Percentiles rank a stretch among this genome's conserved stretches.
phyloP scores from a whole-genome alignment of 2,113 vertebrate species.

The Hydrolagus affinis region DNA sequence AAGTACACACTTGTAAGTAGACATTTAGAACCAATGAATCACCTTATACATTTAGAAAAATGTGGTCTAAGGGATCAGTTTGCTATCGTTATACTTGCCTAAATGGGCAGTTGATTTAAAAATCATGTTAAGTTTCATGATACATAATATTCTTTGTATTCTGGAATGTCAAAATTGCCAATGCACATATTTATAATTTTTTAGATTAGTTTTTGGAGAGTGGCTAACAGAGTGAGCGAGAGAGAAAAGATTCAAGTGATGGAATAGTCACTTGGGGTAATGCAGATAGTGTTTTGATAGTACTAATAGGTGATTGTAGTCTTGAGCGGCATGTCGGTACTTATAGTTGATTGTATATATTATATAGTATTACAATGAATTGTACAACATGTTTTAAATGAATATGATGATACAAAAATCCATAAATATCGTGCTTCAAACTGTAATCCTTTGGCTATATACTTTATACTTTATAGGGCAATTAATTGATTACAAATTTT shows the following conservation, averaged over 20 bases:
- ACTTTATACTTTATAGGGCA: constrained; percentile 19
- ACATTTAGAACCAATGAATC: background rate
- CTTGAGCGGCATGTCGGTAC: background rate
- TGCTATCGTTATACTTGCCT: too few species aligned
- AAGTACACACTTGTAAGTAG: background rate
- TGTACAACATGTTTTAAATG: constrained; percentile 5
- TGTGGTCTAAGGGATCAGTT: background rate
- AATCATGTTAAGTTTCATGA: background rate
- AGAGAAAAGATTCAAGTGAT: background rate
- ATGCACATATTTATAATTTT: background rate
- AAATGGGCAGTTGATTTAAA: too few species aligned
- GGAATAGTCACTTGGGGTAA: background rate
- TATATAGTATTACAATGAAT: background rate
- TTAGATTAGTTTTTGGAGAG: background rate
- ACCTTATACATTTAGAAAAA: background rate
- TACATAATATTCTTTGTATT: background rate
- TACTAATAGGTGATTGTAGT: background rate
- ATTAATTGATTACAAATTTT: constrained; percentile 30
- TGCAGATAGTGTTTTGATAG: background rate
- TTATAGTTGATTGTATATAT: background rate
- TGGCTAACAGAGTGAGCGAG: background rate
- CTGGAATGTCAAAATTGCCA: background rate
- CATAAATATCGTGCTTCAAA: constrained; percentile 1
- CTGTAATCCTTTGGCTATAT: constrained; percentile 20
- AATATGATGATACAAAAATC: background rate